A percentile compares a stretch with the other conserved stretches of the same genome.
Evolutionary conservation across 2,888 invertebrate species (phyloP).

Genomic region (Cosmia trapezina): DNA sequence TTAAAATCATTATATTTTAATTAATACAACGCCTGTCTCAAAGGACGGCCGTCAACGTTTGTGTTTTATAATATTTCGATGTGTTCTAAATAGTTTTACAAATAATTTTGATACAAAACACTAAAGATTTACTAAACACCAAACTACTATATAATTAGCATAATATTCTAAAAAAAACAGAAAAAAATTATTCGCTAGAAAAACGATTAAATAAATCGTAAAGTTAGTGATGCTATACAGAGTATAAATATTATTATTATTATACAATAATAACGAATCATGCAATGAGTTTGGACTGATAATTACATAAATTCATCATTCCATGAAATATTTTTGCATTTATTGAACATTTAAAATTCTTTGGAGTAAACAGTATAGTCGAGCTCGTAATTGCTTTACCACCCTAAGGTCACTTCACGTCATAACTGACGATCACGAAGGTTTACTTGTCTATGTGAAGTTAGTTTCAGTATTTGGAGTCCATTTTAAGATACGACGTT

Average conservation of each 20-base stretch:
- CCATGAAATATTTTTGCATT: slow-evolving; percentile 65
- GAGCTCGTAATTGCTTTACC: slow-evolving; percentile 12
- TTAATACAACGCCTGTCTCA: slow-evolving; percentile 64
- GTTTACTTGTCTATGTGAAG: neutral
- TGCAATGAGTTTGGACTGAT: slow-evolving; percentile 65
- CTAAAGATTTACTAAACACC: slow-evolving; percentile 62
- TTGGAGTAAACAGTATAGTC: slow-evolving; percentile 24
- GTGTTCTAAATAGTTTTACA: slow-evolving; percentile 65
- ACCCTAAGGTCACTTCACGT: neutral
- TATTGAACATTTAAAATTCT: slow-evolving; percentile 49
- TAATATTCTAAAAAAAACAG: slow-evolving; percentile 53
- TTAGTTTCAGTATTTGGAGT: no score
- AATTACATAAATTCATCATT: slow-evolving; percentile 62
- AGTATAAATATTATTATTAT: slow-evolving; percentile 64
- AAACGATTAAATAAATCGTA: slow-evolving; percentile 43
- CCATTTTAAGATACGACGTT: neutral
- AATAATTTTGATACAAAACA: slow-evolving; percentile 59
- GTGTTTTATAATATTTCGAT: slow-evolving; percentile 67
- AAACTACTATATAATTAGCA: slow-evolving; percentile 55
- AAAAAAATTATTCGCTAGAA: slow-evolving; percentile 36
- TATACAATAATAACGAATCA: slow-evolving; percentile 48
- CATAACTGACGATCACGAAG: neutral
- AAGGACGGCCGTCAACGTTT: slow-evolving; percentile 67
- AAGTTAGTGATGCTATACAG: slow-evolving; percentile 68
- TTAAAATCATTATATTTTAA: slow-evolving; percentile 53